phyloP scores from a whole-genome alignment of 2,888 invertebrate genomes.

The Quadroppia sp. region DNA sequence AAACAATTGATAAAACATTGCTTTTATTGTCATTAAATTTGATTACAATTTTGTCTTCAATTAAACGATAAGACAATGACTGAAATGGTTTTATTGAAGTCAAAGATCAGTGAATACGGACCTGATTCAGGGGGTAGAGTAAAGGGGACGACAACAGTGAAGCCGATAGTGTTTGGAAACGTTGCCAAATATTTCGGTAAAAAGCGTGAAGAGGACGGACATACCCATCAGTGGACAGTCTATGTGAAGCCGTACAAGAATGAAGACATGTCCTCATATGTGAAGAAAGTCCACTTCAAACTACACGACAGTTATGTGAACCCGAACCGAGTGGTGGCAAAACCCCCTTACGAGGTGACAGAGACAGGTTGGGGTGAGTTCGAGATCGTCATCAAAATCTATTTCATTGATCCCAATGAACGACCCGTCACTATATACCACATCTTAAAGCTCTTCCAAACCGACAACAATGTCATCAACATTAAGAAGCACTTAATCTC shows the following conservation, averaged over 20 bases:
- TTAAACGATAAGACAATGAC: constrained; percentile 18
- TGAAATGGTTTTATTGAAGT: constrained; percentile 21
- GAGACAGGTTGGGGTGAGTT: constrained; percentile 99
- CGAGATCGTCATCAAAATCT: constrained; percentile 94
- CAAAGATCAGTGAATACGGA: constrained; percentile 35
- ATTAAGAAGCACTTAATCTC: constrained; percentile 70
- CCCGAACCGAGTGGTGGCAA: constrained; percentile 83
- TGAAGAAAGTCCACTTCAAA: constrained; percentile 92
- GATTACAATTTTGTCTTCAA: background rate
- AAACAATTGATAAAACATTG: background rate
- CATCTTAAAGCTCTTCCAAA: constrained; percentile 84
- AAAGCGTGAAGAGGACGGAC: constrained; percentile 93
- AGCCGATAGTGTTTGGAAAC: constrained; percentile 83
- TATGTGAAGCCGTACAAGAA: constrained; percentile 83
- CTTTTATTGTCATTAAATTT: too few species aligned
- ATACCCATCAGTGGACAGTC: constrained; percentile 98
- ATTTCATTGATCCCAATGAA: constrained; percentile 94
- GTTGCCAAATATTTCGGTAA: constrained; percentile 91
- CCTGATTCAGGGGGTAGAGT: constrained; percentile 42
- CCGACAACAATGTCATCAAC: constrained; percentile 25
- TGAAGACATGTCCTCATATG: constrained; percentile 82
- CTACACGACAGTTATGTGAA: constrained; percentile 95
- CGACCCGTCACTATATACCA: constrained; percentile 92
- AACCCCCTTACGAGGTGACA: constrained; percentile 93
- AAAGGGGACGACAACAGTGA: constrained; percentile 46